Evolutionary conservation across 2,113 vertebrate species (phyloP), one percentile per base, ranked within the genome.

Genomic region (Trichomycterus rosablanca): DNA sequence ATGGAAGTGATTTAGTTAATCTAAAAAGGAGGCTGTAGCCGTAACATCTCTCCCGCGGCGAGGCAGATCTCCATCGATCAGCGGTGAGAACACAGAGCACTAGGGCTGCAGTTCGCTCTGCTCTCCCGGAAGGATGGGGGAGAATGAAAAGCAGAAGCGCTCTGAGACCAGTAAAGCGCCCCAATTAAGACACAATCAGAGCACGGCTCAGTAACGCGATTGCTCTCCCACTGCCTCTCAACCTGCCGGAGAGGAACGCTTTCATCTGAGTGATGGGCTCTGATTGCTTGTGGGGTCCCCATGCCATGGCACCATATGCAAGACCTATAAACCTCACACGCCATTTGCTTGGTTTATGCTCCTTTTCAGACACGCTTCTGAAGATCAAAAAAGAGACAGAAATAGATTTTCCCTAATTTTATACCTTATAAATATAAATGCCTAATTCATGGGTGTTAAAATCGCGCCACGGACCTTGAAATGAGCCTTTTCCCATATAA

Each of bases 1-100:
- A 71, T 66, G 43, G 65, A 61, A 67, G 61, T 59, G 70, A 67
- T 75, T 73, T 78, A 73, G 67, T 71, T 75, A 54, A 72, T 71
- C 59, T 73, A 63, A 68, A 75, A 60, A 53, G 35, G 59, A 26
- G 59, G 60, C 45, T 42, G 24, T 48, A 30, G 59, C 42, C 10
- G 48, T 53, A 64, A 60, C 63, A 67, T 61, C 59, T 59, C 42
- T 68, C 63, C 48, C 26, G 45, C 34, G 39, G 62, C 20, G 45
- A 59, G 34, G 51, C 51, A 28, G 37, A 28, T 48, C 58, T 66
- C 43, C 55, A 56, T 71, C 60, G 55, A 70, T 74, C 54, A 74
- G 59, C 46, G 44, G 45, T 34, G 57, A 66, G 55, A 66, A 53
- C 26, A 10, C 22, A 14, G 52, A 7, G 30, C 57, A 50, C 24